These are phyloP conservation scores for Oplegnathus fasciatus DNA, from an alignment of 2,113 vertebrate species.

Conservation along the genomic window DNA sequence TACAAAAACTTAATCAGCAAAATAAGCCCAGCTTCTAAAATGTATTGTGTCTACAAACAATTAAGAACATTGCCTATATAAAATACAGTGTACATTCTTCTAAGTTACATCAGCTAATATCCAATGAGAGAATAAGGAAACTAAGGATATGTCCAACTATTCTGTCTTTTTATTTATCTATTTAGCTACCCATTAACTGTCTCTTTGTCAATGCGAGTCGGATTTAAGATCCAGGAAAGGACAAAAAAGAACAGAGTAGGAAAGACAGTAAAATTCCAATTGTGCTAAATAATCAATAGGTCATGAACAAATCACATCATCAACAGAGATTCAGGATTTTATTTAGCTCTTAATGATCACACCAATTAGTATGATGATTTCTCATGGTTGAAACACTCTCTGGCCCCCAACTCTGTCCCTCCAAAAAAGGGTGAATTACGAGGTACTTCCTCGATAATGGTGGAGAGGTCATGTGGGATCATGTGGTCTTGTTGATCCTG, in stretches of 20 bases:
- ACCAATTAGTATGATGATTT: neutral
- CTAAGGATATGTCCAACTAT: neutral
- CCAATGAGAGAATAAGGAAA: neutral
- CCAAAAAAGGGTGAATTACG: neutral
- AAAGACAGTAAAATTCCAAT: neutral
- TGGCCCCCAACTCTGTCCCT: neutral
- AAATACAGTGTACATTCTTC: neutral
- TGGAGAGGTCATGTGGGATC: constrained; percentile 78
- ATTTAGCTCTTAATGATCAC: neutral
- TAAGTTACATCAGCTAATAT: neutral
- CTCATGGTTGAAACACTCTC: neutral
- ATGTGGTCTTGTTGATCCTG: constrained; percentile 76
- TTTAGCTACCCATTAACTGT: neutral
- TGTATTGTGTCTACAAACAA: neutral
- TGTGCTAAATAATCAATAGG: neutral
- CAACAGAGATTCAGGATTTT: too few species aligned
- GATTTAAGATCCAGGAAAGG: neutral
- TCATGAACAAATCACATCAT: neutral
- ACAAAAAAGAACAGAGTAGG: neutral
- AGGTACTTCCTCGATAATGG: constrained; percentile 42
- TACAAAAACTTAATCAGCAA: neutral
- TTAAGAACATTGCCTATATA: neutral
- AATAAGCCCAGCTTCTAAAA: neutral
- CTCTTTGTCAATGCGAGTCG: neutral
- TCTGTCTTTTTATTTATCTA: neutral